phyloP scores from a whole-genome alignment of 2,113 vertebrate species.

The Paraplagusia blochii region DNA sequence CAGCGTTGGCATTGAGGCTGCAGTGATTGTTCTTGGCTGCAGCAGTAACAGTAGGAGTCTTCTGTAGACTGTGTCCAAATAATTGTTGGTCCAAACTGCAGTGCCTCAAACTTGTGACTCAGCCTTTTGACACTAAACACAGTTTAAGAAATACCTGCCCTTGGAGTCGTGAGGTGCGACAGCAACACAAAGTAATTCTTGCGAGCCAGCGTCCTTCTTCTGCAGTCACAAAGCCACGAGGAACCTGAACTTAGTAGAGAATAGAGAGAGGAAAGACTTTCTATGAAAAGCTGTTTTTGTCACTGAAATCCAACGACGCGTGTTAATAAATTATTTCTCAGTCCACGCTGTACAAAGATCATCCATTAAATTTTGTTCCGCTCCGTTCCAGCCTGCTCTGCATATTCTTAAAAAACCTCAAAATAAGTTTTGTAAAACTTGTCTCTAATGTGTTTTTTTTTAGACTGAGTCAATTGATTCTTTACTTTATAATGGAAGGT shows the following conservation, averaged over 20 bases:
- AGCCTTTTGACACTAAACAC: slow-evolving; percentile 25
- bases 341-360: slow-evolving; percentile 22
- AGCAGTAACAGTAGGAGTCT: background rate
- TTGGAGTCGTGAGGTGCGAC: slow-evolving; percentile 23
- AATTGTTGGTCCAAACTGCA: background rate
- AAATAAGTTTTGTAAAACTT: background rate
- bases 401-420: slow-evolving; percentile 25
- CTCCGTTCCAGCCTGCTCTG: slow-evolving; percentile 9
- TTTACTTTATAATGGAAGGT: background rate
- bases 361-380: slow-evolving; percentile 31
- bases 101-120: background rate
- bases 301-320: slow-evolving; percentile 29
- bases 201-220: slow-evolving; percentile 15
- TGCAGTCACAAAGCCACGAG: slow-evolving; percentile 27
- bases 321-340: slow-evolving; percentile 17
- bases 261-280: background rate
- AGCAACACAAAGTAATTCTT: slow-evolving; percentile 29
- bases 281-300: background rate
- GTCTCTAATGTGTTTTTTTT: background rate
- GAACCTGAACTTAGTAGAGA: slow-evolving; percentile 16
- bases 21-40: background rate
- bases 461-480: background rate
- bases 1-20: no score
- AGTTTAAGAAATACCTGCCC: slow-evolving; percentile 24
- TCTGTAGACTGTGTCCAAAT: slow-evolving; percentile 5